phyloP scores from a whole-genome alignment of 1,140 invertebrate species.

The Drosophila insularis region DNA sequence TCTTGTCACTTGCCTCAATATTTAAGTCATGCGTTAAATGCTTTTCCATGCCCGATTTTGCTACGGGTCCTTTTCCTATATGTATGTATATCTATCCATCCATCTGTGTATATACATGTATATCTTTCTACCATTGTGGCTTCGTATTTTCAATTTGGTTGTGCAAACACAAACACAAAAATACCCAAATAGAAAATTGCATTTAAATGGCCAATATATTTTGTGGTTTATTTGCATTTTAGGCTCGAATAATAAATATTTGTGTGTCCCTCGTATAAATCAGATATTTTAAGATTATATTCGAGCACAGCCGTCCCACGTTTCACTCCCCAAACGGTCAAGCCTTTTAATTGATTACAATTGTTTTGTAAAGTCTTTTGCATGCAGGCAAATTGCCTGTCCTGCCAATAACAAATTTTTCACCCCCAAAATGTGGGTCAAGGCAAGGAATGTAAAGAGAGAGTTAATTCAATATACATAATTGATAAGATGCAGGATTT shows the following conservation, averaged over 20 bases:
- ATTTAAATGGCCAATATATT: conserved; percentile 61
- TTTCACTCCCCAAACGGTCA: not conserved
- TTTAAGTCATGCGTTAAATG: conserved; percentile 73
- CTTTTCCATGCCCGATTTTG: conserved; percentile 61
- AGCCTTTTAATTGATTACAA: conserved; percentile 63
- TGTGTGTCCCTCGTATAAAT: conserved; percentile 31
- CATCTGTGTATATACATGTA: conserved; percentile 17
- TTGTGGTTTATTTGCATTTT: conserved; percentile 59
- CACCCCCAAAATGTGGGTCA: not conserved
- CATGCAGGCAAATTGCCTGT: conserved; percentile 11
- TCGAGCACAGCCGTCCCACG: not conserved
- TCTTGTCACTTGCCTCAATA: conserved; percentile 42
- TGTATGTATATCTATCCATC: not conserved
- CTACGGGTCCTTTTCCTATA: conserved; percentile 33
- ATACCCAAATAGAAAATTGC: conserved; percentile 55
- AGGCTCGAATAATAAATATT: conserved; percentile 21
- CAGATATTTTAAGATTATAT: conserved; percentile 45
- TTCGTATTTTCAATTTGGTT: conserved; percentile 55
- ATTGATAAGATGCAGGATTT: conserved; percentile 7
- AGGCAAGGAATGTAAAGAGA: conserved; percentile 6
- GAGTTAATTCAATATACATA: conserved; percentile 20
- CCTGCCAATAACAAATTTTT: conserved; percentile 1
- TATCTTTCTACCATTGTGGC: conserved; percentile 45
- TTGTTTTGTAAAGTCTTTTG: conserved; percentile 21
- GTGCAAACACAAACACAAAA: conserved; percentile 70